Conservation (phyloP, 2,113 vertebrate species). For the Phylloscopus whistleri region DNA sequence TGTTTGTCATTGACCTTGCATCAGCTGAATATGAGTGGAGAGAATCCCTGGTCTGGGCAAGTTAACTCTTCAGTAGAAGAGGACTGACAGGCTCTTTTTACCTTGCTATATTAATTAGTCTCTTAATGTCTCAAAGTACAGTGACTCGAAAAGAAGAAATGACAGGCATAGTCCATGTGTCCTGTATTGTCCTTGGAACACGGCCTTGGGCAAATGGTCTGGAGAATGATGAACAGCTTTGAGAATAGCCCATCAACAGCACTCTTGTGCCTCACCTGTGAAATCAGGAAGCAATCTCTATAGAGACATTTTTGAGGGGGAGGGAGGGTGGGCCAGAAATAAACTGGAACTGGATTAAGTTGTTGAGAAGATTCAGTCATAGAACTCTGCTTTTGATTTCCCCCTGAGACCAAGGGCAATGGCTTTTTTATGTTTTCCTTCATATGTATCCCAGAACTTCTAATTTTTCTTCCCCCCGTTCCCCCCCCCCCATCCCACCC, state of each 20-base stretch:
- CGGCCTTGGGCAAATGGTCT: not conserved
- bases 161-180: not conserved
- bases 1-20: constrained; percentile 42
- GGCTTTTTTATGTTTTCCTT: not conserved
- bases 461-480: not conserved
- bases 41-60: not conserved
- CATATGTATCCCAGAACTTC: not conserved
- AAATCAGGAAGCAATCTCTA: not conserved
- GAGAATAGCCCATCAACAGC: not conserved
- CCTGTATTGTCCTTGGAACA: not conserved
- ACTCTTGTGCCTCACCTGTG: not conserved
- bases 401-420: not conserved
- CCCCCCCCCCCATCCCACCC: no score
- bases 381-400: not conserved
- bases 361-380: not conserved
- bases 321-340: not conserved
- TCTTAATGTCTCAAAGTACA: not conserved
- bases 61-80: constrained; percentile 43
- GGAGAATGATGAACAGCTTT: constrained; percentile 11
- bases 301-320: not conserved
- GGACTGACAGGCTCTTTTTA: not conserved
- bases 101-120: not conserved
- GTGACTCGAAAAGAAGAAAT: not conserved
- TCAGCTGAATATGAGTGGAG: not conserved
- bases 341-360: not conserved